These are phyloP conservation scores for Conus betulinus DNA, from an alignment of 1,140 invertebrate genomes.

Conservation along the genomic window DNA sequence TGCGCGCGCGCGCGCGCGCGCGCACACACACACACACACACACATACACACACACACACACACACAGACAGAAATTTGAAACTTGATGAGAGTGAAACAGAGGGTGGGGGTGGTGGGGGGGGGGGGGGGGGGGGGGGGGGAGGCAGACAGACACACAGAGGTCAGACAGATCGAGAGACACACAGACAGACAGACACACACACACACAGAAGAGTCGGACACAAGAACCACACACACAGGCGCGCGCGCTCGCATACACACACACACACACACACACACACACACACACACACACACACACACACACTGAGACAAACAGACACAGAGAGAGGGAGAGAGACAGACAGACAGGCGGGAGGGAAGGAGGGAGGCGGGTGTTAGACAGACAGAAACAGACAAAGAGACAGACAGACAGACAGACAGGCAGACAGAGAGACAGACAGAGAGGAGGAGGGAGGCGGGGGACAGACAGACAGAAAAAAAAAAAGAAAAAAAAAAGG, in stretches of 20 bases:
- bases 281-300: slow-evolving; percentile 22
- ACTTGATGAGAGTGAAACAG: too few species aligned
- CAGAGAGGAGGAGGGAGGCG: background rate
- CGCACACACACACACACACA: too few species aligned
- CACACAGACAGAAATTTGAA: too few species aligned
- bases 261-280: slow-evolving; percentile 24
- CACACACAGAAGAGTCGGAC: too few species aligned
- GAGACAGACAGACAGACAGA: background rate
- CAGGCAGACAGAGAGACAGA: background rate
- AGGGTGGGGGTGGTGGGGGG: too few species aligned
- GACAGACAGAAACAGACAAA: background rate
- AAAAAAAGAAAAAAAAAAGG: background rate
- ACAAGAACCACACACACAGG: too few species aligned
- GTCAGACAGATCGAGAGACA: too few species aligned
- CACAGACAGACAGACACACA: too few species aligned
- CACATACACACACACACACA: too few species aligned
- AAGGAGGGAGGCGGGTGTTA: background rate
- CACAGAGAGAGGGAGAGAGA: slow-evolving; percentile 20
- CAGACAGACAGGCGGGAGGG: background rate
- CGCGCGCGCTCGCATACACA: slow-evolving; percentile 9
- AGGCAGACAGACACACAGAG: too few species aligned
- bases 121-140: too few species aligned
- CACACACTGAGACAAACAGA: background rate
- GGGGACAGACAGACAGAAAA: background rate
- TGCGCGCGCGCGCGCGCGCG: too few species aligned